Base-by-base conservation (phyloP, 2,797 vertebrate genomes). In the Malurus leucopterus region DNA sequence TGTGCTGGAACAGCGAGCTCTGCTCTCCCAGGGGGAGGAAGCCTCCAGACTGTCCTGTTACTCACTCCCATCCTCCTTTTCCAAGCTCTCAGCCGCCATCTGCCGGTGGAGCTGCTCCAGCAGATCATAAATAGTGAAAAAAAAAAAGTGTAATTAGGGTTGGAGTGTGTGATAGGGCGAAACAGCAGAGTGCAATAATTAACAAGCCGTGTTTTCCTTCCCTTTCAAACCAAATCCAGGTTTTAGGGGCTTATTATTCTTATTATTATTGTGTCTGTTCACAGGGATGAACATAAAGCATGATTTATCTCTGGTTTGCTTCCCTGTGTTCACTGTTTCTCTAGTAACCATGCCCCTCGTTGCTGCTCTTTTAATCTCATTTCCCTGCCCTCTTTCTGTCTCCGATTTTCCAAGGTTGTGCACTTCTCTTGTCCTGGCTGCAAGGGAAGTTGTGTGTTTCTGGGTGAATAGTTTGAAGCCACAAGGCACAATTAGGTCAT, bases 11-110 rank as follows among this genome's bases (percentile, higher is more conserved):
- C 2, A 5, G 15, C 0, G 16, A 78, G 1, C 23, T 41, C 11
- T 22, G 21, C 17, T 19, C 55, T 1, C 8, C 30, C 36, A 8
- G 6, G 2, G 11, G 1, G 13, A 5, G 18, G 1, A 0, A 0
- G 19, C 1, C 1, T 36, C 29, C 7, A 4, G 21, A 14, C 13
- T 13, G 21, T 9, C 29, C 26, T 41, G 11, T 9, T 4, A 2
- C 15, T 21, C 8, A 7, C 11, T n/a, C 21, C 24, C 20, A 7
- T 18, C 6, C 30, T 71, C 10, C 24, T 21, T 21, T 41, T 40
- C 26, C 49, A 11, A 19, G 30, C 17, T 26, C 32, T 18, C 17
- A 18, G 13, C 6, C 32, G 9, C 53, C 17, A 3, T 29, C 43
- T 34, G 30, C 27, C 8, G 1, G 10, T 3, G 1, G 15, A 13